Base-by-base conservation (phyloP, 2,888 invertebrate genomes). In the Hoplodrina ambigua region DNA sequence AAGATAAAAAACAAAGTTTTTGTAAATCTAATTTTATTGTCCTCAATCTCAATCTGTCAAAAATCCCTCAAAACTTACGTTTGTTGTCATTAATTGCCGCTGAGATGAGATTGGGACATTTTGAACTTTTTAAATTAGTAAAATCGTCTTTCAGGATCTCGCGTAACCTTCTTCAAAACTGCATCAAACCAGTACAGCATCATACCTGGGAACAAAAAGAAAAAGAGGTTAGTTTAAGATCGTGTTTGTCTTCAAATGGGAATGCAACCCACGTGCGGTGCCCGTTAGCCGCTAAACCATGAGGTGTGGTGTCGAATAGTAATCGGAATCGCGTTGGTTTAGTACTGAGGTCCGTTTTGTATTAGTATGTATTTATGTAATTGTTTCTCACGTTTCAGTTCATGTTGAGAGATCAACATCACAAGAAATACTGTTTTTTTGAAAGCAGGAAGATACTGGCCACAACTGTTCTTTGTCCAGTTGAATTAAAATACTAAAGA, bases 261-360 rank as follows among this genome's bases (percentile, higher is more conserved):
- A 82, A 90, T 90, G 85, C 87, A 68, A 56, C 63, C 79, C 89
- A 87, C 88, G 90, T 86, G 80, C 83, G 75, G 53, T 57, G 58
- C 25, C 87, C 88, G 88, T 87, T 87, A 88, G 30, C 69, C 75
- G 83, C 80, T 82, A 80, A 82, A 76, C 80, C 73, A 77, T 25
- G 74, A 61, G 19, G 70, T 65, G 68, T 50, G 41, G 71, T 50
- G 33, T 56, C 72, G 86, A 85, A 90, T 90, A 87, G 77, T 78
- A 87, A 88, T 85, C 8, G 77, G 78, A 87, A 88, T 85, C 8
- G 69, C 1, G 17, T 65, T 65, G 52, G 66, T 68, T 69, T 55
- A 25, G 64, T 60, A 63, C 71, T 65, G 17, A 46, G 30, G 37
- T 58, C 62, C 64, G 67, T 65, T 65, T 20, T 3, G 11, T 52